These are phyloP conservation scores for Drosophila pandora DNA, from an alignment of 1,140 invertebrate genomes.

Conservation along the genomic window DNA sequence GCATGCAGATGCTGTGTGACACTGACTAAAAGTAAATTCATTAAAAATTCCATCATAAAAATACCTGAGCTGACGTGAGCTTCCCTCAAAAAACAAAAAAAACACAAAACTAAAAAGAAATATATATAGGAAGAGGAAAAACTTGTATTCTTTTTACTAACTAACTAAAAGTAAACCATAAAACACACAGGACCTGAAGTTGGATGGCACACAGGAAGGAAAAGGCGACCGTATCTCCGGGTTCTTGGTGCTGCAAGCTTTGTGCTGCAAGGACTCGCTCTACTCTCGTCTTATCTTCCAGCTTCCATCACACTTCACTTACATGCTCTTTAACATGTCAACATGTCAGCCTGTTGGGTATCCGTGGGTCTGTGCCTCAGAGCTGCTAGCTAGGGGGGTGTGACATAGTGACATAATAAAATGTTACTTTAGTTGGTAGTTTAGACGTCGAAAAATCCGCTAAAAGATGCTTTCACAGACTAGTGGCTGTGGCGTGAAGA, in stretches of 20 bases:
- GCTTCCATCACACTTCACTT: slow-evolving; percentile 81
- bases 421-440: slow-evolving; percentile 71
- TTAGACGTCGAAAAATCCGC: slow-evolving; percentile 47
- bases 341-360: slow-evolving; percentile 54
- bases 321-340: slow-evolving; percentile 80
- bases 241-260: slow-evolving; percentile 3
- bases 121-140: slow-evolving; percentile 10
- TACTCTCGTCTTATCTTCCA: slow-evolving; percentile 50
- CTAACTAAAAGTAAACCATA: slow-evolving; percentile 81
- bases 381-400: slow-evolving; percentile 10
- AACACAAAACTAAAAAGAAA: background rate
- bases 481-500: slow-evolving; percentile 6
- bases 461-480: slow-evolving; percentile 33
- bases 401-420: slow-evolving; percentile 82
- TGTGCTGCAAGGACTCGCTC: slow-evolving; percentile 7
- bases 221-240: slow-evolving; percentile 18
- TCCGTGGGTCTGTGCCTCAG: slow-evolving; percentile 11
- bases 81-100: background rate
- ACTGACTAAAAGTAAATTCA: slow-evolving; percentile 79
- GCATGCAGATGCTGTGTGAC: slow-evolving; percentile 63
- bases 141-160: slow-evolving; percentile 69
- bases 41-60: slow-evolving; percentile 81
- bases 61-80: slow-evolving; percentile 51
- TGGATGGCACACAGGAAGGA: slow-evolving; percentile 7
- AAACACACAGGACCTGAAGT: slow-evolving; percentile 38